These are phyloP conservation scores for Clepsis dumicolana DNA, from an alignment of 2,888 invertebrate species.

Conservation along the genomic window DNA sequence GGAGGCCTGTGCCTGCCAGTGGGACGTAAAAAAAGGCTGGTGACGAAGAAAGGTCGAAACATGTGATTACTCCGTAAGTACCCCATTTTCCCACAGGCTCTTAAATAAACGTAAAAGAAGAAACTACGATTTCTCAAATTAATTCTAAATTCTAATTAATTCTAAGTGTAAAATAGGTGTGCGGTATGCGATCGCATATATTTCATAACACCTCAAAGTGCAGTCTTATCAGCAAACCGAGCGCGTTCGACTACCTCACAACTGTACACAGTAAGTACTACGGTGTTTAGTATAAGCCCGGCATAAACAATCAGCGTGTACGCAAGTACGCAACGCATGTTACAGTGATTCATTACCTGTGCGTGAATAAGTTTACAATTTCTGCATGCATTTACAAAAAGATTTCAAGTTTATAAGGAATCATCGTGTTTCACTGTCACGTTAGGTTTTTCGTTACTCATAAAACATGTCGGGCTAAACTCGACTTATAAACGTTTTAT, in stretches of 20 bases:
- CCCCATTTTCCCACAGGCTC: too few relatives aligned
- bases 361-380: not conserved
- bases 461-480: too few relatives aligned
- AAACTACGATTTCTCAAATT: too few relatives aligned
- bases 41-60: too few relatives aligned
- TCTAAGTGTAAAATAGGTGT: not conserved
- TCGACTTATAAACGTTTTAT: too few relatives aligned
- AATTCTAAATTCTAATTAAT: not conserved
- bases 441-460: too few relatives aligned
- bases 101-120: too few relatives aligned
- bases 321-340: not conserved
- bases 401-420: not conserved
- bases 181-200: not conserved
- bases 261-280: constrained; percentile 16
- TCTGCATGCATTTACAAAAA: not conserved
- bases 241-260: constrained; percentile 31
- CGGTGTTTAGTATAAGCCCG: constrained; percentile 20
- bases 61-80: too few relatives aligned
- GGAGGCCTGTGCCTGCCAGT: too few relatives aligned
- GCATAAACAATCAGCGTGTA: constrained; percentile 17
- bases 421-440: too few relatives aligned
- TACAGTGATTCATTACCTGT: not conserved
- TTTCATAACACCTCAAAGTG: not conserved
- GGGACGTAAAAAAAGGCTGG: too few relatives aligned
- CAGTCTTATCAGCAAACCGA: constrained; percentile 20